Evolutionary conservation across 2,797 vertebrate species (phyloP).

Genomic region (Leptoclinus maculatus): DNA sequence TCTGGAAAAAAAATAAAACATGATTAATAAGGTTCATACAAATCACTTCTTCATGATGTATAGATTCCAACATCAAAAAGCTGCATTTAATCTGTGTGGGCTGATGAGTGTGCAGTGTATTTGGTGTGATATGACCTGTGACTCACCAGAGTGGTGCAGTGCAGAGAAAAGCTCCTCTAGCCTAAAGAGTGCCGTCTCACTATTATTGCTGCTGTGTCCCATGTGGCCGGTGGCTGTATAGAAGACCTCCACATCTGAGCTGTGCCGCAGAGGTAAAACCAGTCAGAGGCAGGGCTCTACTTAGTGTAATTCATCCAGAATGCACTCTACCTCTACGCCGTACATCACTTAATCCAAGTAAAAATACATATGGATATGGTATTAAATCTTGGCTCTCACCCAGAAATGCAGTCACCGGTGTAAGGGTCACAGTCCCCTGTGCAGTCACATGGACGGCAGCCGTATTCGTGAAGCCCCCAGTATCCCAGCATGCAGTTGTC

Average conservation of each 20-base stretch:
- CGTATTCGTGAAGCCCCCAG: constrained; percentile 91
- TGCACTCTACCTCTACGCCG: constrained; percentile 25
- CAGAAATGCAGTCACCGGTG: constrained; percentile 88
- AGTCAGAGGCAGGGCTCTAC: constrained; percentile 47
- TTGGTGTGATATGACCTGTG: constrained; percentile 61
- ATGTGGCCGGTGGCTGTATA: constrained; percentile 71
- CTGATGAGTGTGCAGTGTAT: constrained; percentile 34
- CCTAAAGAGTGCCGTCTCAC: constrained; percentile 83
- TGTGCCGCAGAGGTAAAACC: constrained; percentile 70
- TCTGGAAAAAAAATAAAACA: constrained; percentile 58
- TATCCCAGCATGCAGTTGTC: constrained; percentile 91
- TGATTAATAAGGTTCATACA: background rate
- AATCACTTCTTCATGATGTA: background rate
- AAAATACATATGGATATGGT: constrained; percentile 18
- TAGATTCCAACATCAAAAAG: constrained; percentile 18
- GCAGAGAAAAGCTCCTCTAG: constrained; percentile 96
- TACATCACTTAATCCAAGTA: constrained; percentile 13
- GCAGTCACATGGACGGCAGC: constrained; percentile 91
- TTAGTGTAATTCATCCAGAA: constrained; percentile 52
- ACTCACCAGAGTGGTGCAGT: constrained; percentile 94
- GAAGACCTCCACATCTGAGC: constrained; percentile 85
- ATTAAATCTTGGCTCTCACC: constrained; percentile 79
- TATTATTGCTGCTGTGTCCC: constrained; percentile 79
- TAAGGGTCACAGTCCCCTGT: constrained; percentile 88
- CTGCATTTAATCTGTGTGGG: constrained; percentile 15